Conservation (phyloP, 2,888 invertebrate genomes). For the Spodoptera exigua region DNA sequence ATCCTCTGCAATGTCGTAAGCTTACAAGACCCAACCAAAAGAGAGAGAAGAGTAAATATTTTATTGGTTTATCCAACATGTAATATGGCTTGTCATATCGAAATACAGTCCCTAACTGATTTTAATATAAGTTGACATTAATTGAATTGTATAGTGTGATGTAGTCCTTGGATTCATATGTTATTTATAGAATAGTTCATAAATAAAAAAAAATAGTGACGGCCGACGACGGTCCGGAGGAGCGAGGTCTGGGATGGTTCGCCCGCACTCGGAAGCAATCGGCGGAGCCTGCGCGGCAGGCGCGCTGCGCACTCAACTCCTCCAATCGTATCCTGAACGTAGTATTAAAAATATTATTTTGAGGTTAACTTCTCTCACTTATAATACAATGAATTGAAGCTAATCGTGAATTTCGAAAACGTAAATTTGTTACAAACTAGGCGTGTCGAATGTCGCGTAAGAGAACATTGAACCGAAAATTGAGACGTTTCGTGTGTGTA, state of each 20-base stretch:
- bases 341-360: conserved; percentile 87
- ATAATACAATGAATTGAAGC: conserved; percentile 74
- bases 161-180: conserved; percentile 31
- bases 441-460: conserved; percentile 87
- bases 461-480: conserved; percentile 83
- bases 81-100: not conserved
- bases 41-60: no score
- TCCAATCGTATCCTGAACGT: conserved; percentile 83
- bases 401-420: conserved; percentile 67
- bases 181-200: conserved; percentile 30
- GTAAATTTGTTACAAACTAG: conserved; percentile 67
- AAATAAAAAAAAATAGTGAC: conserved; percentile 60
- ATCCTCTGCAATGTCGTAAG: no score
- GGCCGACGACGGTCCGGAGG: conserved; percentile 43
- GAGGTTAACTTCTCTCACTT: conserved; percentile 83
- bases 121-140: not conserved
- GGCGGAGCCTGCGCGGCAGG: conserved; percentile 74
- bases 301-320: conserved; percentile 75
- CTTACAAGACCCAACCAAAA: no score
- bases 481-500: conserved; percentile 88
- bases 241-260: conserved; percentile 62
- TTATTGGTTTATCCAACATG: no score
- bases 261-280: conserved; percentile 71
- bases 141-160: conserved; percentile 27
- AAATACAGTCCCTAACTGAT: not conserved